phyloP scores from a whole-genome alignment of 2,113 vertebrate genomes.

The Agapornis roseicollis region DNA sequence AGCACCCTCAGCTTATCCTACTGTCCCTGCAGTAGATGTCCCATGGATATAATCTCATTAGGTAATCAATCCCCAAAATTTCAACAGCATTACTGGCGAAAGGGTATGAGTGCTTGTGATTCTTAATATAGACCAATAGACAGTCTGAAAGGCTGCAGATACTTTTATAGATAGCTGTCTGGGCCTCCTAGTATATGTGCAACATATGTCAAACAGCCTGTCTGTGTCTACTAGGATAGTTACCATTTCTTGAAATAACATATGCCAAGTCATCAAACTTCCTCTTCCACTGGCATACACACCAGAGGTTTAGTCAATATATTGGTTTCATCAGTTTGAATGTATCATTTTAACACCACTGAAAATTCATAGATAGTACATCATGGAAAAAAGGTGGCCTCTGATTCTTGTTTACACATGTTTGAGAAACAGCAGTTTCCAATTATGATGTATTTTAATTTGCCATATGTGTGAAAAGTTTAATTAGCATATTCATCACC shows the following conservation, averaged over 20 bases:
- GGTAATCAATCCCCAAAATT: background rate
- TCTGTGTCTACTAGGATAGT: background rate
- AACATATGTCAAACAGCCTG: conserved; percentile 17
- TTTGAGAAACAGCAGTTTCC: conserved; percentile 47
- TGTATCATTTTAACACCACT: background rate
- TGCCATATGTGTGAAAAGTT: conserved; percentile 19
- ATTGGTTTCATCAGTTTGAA: background rate
- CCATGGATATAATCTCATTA: background rate
- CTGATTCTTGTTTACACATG: conserved; percentile 2
- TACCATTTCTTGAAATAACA: conserved; percentile 2
- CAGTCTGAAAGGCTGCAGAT: background rate
- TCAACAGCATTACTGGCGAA: background rate
- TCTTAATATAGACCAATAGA: background rate
- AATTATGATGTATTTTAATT: conserved; percentile 22
- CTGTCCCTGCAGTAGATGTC: background rate
- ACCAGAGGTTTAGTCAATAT: conserved; percentile 40
- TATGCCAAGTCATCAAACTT: conserved; percentile 12
- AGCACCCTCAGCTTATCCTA: background rate
- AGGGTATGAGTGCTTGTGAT: background rate
- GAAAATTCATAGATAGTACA: background rate
- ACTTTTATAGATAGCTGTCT: background rate
- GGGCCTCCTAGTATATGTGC: background rate
- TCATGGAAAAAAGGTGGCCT: background rate
- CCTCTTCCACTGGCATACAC: background rate
- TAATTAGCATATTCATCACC: conserved; percentile 39